Base-by-base conservation (phyloP, 2,797 vertebrate genomes). In the Telmatherina bonti region DNA sequence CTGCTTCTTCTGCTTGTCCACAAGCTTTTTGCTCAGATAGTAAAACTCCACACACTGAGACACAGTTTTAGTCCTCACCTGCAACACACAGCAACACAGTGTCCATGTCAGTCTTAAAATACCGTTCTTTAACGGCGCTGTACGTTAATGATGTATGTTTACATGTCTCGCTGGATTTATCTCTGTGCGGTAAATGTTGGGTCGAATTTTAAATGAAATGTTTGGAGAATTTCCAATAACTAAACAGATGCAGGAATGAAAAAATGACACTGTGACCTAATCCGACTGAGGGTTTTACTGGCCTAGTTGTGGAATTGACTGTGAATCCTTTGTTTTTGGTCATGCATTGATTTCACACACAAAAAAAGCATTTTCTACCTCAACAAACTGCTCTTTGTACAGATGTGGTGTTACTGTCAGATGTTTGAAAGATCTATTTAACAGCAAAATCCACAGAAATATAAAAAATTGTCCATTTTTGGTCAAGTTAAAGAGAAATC, bases 1-100 rank as follows among this genome's bases (percentile, higher is more conserved):
- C 52, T 87, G 85, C 62, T 90, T 92, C 69, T 69, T 90, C 78
- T 89, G 90, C 60, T 93, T 93, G 47, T 94, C 93, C 51, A 64
- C 76, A 4, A 93, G 89, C 70, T 80, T 93, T 76, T 94, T 95
- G 68, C 79, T 90, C 58, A 94, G 88, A 83, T 95, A 95, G 85
- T 94, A 95, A 79, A 93, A 95, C 90, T 95, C 95, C 11, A 96
- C 88, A 59, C 95, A 95, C 78, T 95, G 93, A 24, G 69, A 59
- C 49, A 87, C 83, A 2, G 70, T 88, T 84, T 95, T 95, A 1
- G 92, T 93, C 72, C 59, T 91, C 65, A 95, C 90, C 95, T 95
- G 86, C 43, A 70, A 54, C 30, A 74, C 5, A 54, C 1, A 70
- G 52, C 22, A 31, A 22, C 20, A 69, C 22, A 45, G 30, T 29